A percentile compares a stretch with the other conserved stretches of the same genome.
Conservation (phyloP, 2,113 vertebrate genomes). For the Melanerpes formicivorus region DNA sequence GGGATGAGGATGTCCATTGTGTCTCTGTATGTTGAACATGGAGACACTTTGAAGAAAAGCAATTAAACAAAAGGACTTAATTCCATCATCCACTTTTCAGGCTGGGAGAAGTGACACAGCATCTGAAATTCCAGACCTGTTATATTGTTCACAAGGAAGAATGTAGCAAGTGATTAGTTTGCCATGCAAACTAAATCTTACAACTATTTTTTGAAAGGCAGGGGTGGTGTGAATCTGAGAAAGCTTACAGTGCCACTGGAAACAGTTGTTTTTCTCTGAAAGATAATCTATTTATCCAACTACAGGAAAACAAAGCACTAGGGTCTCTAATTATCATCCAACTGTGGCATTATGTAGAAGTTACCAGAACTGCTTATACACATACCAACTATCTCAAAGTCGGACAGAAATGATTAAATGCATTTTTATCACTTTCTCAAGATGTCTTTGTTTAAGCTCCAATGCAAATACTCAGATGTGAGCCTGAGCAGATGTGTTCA, state of each 20-base stretch:
- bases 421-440: neutral
- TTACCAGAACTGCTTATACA: constrained; percentile 30
- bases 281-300: constrained; percentile 34
- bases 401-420: constrained; percentile 4
- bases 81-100: neutral
- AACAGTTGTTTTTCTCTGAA: neutral
- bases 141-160: neutral
- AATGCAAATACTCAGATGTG: constrained; percentile 16
- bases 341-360: constrained; percentile 39
- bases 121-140: neutral
- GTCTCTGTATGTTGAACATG: neutral
- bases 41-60: neutral
- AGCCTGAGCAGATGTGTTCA: neutral
- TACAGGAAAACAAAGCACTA: constrained; percentile 23
- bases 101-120: neutral
- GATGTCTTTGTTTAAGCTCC: neutral
- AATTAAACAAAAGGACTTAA: neutral
- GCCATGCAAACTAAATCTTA: constrained; percentile 16
- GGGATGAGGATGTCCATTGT: neutral
- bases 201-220: constrained; percentile 31
- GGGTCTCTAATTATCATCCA: constrained; percentile 48
- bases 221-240: neutral
- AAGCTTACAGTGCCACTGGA: constrained; percentile 3
- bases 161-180: constrained; percentile 3
- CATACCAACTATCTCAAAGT: neutral